These are phyloP conservation scores for Drosophila takahashii DNA, from an alignment of 1,140 invertebrate genomes.

Conservation along the genomic window DNA sequence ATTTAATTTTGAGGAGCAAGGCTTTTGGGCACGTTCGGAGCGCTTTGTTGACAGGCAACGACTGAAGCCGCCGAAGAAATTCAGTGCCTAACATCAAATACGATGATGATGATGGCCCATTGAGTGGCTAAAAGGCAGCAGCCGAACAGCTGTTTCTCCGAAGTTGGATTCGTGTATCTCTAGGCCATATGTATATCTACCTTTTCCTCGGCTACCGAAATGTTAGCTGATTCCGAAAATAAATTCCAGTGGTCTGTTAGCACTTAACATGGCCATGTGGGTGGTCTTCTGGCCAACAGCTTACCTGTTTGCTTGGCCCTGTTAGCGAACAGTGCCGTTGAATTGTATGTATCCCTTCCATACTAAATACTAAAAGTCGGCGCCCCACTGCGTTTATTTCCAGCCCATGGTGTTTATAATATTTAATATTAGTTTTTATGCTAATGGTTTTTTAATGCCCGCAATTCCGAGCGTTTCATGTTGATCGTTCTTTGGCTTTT, in stretches of 20 bases:
- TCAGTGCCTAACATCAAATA: constrained; percentile 65
- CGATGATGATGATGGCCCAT: constrained; percentile 54
- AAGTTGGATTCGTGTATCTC: constrained; percentile 7
- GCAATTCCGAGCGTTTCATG: constrained; percentile 46
- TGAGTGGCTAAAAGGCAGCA: constrained; percentile 46
- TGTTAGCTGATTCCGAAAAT: constrained; percentile 44
- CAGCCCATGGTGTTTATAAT: constrained; percentile 44
- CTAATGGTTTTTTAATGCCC: constrained; percentile 67
- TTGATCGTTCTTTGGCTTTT: constrained; percentile 30
- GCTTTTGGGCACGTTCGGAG: constrained; percentile 54
- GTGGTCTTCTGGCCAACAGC: constrained; percentile 27
- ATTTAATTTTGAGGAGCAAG: constrained; percentile 20
- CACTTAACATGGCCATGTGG: constrained; percentile 43
- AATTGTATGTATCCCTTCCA: constrained; percentile 1
- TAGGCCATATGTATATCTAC: not conserved
- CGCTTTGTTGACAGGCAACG: constrained; percentile 78
- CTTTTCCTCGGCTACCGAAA: constrained; percentile 7
- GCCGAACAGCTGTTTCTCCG: constrained; percentile 37
- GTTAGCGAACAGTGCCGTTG: constrained; percentile 32
- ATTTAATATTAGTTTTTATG: constrained; percentile 71
- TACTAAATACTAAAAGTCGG: constrained; percentile 7
- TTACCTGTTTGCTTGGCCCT: constrained; percentile 37
- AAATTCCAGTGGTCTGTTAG: constrained; percentile 60
- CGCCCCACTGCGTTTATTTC: constrained; percentile 26
- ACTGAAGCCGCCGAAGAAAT: constrained; percentile 76